A percentile compares a stretch with the other conserved stretches of the same genome.
Conservation (phyloP, 2,888 invertebrate genomes). For the Hydrotaea diabolus region DNA sequence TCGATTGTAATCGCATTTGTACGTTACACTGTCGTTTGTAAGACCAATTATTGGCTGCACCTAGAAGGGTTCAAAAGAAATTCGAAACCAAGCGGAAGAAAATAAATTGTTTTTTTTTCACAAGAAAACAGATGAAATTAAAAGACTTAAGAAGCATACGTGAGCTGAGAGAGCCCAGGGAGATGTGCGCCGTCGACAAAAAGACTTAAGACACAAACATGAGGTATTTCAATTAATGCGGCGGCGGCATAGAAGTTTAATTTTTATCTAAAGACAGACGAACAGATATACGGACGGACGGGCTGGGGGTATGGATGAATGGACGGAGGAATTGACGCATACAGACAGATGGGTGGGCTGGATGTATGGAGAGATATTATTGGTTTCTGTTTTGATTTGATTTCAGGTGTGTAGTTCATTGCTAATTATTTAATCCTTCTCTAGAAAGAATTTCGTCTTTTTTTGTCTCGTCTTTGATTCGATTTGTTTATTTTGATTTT, state of each 20-base stretch:
- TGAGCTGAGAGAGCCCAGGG: not conserved
- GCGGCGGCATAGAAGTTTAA: not conserved
- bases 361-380: not conserved
- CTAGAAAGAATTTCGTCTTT: conserved; percentile 10
- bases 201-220: conserved; percentile 40
- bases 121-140: conserved; percentile 12
- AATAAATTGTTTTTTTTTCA: not conserved
- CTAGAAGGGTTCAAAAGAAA: not conserved
- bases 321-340: too few species aligned
- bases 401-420: conserved; percentile 1
- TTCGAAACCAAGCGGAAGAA: not conserved
- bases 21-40: conserved; percentile 18
- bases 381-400: not conserved
- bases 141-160: conserved; percentile 38
- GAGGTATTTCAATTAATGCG: conserved; percentile 5
- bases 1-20: conserved; percentile 58
- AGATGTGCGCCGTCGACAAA: conserved; percentile 13
- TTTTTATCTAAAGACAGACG: not conserved
- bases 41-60: not conserved
- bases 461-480: not conserved
- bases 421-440: conserved; percentile 18
- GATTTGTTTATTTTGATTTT: conserved; percentile 25
- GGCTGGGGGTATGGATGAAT: not conserved
- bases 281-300: too few species aligned
- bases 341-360: not conserved